These are phyloP conservation scores for Mimumesa dahlbomi DNA, from an alignment of 2,888 invertebrate species.

Conservation along the genomic window DNA sequence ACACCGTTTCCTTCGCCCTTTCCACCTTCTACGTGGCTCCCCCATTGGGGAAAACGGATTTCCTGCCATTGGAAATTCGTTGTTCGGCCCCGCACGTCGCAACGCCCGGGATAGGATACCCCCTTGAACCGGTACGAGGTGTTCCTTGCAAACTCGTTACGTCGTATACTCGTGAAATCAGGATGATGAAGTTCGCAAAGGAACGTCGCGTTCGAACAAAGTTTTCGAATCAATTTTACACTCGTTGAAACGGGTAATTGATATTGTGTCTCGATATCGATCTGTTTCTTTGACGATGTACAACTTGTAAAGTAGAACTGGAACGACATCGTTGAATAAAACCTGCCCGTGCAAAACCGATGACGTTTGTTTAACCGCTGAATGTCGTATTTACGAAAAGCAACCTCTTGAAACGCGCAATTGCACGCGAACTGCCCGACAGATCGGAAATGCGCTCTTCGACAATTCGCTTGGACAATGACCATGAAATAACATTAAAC, in stretches of 20 bases:
- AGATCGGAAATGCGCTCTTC: conserved; percentile 59
- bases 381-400: too few species aligned
- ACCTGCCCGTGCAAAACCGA: too few species aligned
- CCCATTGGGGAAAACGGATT: conserved; percentile 59
- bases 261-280: too few species aligned
- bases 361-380: too few species aligned
- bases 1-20: conserved; percentile 67
- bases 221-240: background rate
- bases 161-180: background rate
- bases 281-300: too few species aligned
- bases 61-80: conserved; percentile 59
- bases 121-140: conserved; percentile 28
- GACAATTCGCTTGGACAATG: conserved; percentile 77
- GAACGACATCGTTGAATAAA: too few species aligned
- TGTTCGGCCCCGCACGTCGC: conserved; percentile 22
- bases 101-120: conserved; percentile 17
- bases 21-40: conserved; percentile 34
- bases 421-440: conserved; percentile 43
- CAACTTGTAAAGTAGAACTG: too few species aligned
- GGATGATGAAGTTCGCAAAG: background rate
- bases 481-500: conserved; percentile 79
- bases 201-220: background rate
- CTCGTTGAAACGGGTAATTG: too few species aligned
- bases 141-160: conserved; percentile 28
- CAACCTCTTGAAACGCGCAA: too few species aligned